Percentiles rank a stretch among this genome's conserved stretches.
phyloP scores from a whole-genome alignment of 2,888 invertebrate genomes.

The Drosophila sordidula region DNA sequence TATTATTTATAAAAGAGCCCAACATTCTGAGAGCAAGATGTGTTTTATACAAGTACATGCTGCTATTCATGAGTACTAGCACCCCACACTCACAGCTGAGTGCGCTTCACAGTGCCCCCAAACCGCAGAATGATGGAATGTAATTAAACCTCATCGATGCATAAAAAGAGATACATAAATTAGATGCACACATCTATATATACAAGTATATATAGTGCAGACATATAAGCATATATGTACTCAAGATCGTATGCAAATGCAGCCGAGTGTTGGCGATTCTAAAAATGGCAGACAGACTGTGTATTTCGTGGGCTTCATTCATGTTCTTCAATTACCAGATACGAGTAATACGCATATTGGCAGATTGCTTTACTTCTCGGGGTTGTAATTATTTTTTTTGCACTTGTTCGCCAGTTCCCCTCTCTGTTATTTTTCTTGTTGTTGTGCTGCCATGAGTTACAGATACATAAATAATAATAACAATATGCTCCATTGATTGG shows the following conservation, averaged over 20 bases:
- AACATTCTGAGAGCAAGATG: constrained; percentile 29
- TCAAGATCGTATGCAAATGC: constrained; percentile 33
- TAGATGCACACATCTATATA: constrained; percentile 12
- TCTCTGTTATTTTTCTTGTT: constrained; percentile 11
- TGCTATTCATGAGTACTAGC: constrained; percentile 20
- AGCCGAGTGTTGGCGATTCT: constrained; percentile 14
- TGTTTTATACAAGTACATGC: neutral
- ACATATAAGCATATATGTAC: neutral
- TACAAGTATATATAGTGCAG: neutral
- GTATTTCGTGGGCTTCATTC: constrained; percentile 49
- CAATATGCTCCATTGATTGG: constrained; percentile 75
- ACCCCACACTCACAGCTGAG: constrained; percentile 33
- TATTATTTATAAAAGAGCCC: no score
- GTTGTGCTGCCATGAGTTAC: constrained; percentile 76
- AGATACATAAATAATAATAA: constrained; percentile 78
- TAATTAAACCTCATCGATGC: constrained; percentile 82
- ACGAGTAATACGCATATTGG: constrained; percentile 46
- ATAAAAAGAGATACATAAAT: constrained; percentile 59
- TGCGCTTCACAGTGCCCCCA: constrained; percentile 57
- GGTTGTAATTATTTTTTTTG: constrained; percentile 58
- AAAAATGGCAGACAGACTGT: constrained; percentile 39
- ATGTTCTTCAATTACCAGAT: constrained; percentile 66
- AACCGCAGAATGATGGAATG: constrained; percentile 72
- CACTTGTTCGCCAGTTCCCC: constrained; percentile 33
- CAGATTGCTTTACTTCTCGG: constrained; percentile 20